Evolutionary conservation across 2,888 invertebrate species (phyloP).

Genomic region (Apeira syringaria): DNA sequence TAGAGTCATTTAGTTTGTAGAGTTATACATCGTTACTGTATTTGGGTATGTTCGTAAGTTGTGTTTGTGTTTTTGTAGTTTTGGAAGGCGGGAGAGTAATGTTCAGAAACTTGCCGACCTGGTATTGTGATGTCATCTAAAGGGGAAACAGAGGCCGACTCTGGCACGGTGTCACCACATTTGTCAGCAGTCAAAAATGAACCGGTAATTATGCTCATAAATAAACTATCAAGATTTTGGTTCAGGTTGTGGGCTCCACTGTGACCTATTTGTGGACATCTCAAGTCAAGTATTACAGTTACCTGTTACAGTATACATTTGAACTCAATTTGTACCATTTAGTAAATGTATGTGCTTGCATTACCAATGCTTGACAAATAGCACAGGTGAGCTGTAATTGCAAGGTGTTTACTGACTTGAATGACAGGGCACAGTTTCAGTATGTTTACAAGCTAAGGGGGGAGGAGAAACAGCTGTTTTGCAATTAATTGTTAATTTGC

Average conservation of each 20-base stretch:
- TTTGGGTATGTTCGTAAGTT: constrained; percentile 34
- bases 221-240: constrained; percentile 19
- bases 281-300: constrained; percentile 18
- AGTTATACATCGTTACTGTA: constrained; percentile 30
- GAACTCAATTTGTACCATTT: constrained; percentile 7
- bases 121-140: constrained; percentile 83
- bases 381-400: constrained; percentile 24
- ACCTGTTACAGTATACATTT: constrained; percentile 18
- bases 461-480: constrained; percentile 8
- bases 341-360: constrained; percentile 5
- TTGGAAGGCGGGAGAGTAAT: constrained; percentile 78
- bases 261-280: constrained; percentile 16
- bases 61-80: constrained; percentile 63
- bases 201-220: constrained; percentile 55
- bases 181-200: constrained; percentile 73
- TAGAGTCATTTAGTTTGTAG: constrained; percentile 35
- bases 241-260: constrained; percentile 15
- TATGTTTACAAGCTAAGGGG: constrained; percentile 5
- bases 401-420: constrained; percentile 14
- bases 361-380: constrained; percentile 12
- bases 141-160: constrained; percentile 83
- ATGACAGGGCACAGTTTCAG: constrained; percentile 16
- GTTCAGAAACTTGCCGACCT: constrained; percentile 71
- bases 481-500: not conserved
- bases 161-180: constrained; percentile 80